phyloP scores from a whole-genome alignment of 2,888 invertebrate genomes.

The Drosophila borborema region DNA sequence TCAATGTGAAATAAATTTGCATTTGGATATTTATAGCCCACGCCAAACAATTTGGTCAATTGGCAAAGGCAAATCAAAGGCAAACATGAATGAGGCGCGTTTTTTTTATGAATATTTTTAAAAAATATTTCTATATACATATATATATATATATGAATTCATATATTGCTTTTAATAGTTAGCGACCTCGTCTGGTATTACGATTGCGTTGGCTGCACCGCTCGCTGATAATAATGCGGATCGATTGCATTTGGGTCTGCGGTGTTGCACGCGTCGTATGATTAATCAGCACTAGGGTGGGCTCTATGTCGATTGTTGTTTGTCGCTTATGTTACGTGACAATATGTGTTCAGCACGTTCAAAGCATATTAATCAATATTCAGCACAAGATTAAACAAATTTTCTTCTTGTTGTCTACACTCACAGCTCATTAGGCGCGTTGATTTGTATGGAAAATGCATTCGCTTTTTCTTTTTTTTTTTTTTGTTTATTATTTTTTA shows the following conservation, averaged over 20 bases:
- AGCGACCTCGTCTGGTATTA: constrained; percentile 58
- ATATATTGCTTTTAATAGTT: constrained; percentile 37
- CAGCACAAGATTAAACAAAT: constrained; percentile 43
- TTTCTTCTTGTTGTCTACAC: constrained; percentile 31
- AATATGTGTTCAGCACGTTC: constrained; percentile 71
- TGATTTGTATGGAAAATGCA: constrained; percentile 64
- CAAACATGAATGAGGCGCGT: constrained; percentile 39
- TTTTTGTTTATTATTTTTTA: background rate
- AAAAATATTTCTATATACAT: constrained; percentile 2
- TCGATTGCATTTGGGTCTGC: constrained; percentile 51
- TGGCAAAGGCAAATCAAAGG: constrained; percentile 68
- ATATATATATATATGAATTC: background rate
- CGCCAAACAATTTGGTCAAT: constrained; percentile 61
- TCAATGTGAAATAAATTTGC: constrained; percentile 65
- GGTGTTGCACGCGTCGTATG: constrained; percentile 51
- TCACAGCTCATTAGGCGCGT: constrained; percentile 51
- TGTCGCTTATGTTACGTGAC: constrained; percentile 62
- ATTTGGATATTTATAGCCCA: constrained; percentile 58
- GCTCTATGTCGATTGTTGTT: constrained; percentile 2
- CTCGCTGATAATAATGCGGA: constrained; percentile 38
- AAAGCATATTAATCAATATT: constrained; percentile 59
- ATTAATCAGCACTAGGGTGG: constrained; percentile 39
- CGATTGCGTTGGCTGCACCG: constrained; percentile 51
- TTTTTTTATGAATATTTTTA: constrained; percentile 8
- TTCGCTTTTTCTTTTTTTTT: background rate